Evolutionary conservation across 2,888 invertebrate genomes (phyloP).

Genomic region (Drosophila nigritarsus): DNA sequence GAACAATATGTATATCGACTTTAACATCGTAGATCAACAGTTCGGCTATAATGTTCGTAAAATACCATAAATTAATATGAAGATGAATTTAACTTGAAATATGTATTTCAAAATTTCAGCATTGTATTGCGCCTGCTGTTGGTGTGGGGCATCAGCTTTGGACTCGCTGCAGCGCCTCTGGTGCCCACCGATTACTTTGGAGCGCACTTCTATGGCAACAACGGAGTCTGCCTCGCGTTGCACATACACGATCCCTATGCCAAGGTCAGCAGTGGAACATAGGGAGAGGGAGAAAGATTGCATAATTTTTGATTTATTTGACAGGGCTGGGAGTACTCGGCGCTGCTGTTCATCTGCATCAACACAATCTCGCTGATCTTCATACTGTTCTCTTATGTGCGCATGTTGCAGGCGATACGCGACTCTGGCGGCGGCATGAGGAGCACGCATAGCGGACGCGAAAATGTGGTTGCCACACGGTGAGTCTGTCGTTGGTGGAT

Average conservation of each 20-base stretch:
- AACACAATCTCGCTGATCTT: slow-evolving; percentile 87
- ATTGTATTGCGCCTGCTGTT: slow-evolving; percentile 85
- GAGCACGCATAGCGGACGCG: slow-evolving; percentile 87
- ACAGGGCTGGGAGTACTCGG: slow-evolving; percentile 88
- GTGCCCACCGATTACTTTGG: slow-evolving; percentile 86
- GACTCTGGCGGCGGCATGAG: slow-evolving; percentile 87
- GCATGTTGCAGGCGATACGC: slow-evolving; percentile 87
- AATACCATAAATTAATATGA: too few relatives aligned
- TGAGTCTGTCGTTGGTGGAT: slow-evolving; percentile 37
- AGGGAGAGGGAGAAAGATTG: slow-evolving; percentile 12
- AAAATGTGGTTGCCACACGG: slow-evolving; percentile 87
- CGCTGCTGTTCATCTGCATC: slow-evolving; percentile 86
- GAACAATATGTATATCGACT: neutral
- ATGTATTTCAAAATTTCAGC: slow-evolving; percentile 67
- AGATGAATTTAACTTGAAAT: neutral
- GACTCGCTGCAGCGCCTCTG: slow-evolving; percentile 86
- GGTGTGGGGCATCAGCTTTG: slow-evolving; percentile 86
- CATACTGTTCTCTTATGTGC: slow-evolving; percentile 87
- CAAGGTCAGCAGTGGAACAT: slow-evolving; percentile 79
- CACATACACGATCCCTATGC: slow-evolving; percentile 88
- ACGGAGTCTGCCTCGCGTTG: slow-evolving; percentile 87
- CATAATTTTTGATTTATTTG: slow-evolving; percentile 1
- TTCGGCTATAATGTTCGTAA: too few relatives aligned
- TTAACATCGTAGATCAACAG: neutral
- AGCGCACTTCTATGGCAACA: slow-evolving; percentile 87